Evolutionary conservation across 2,888 invertebrate genomes (phyloP), one percentile per base, ranked within the genome.

Genomic region (Anthrax anthrax): DNA sequence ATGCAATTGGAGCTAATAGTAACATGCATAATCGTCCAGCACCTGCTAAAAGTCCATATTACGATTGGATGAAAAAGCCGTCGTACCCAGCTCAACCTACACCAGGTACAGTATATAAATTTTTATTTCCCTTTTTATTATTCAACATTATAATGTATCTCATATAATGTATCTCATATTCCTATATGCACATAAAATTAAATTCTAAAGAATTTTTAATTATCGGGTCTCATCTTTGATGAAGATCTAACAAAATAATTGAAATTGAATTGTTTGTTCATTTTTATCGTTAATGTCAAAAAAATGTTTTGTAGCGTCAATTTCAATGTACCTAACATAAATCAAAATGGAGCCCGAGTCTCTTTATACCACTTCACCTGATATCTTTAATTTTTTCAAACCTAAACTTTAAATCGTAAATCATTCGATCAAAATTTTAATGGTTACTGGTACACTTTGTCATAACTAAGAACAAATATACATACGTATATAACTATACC

Each of bases 21-120:
- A 47, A 47, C 19, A 46, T 40, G 5, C 40, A 23, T 27, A 44
- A 38, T 14, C 73, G 84, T 58, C 81, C 86, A 39, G 75, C 80
- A 37, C 82, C 84, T 27, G 78, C 80, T 18, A 77, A 87, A 39
- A 84, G 85, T 54, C 87, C 88, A 1, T 90, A 79, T 63, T 91
- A 80, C 64, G 89, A 88, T 58, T 92, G 91, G 91, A 90, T 92
- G 81, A 90, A 86, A 67, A 89, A 87, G 65, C 82, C 84, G 1
- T 80, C 85, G 44, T 89, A 88, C 66, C 85, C 86, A 60, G 79
- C 76, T 52, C 86, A 86, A 61, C 85, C 85, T 3, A 86, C 83
- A 67, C 86, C 88, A 70, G 89, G 89, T 89, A 32, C 12, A 3
- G 67, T 67, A 32, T 32, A 12, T 32, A 12, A 1, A 32, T 2